Base-by-base conservation (phyloP, 2,888 invertebrate genomes). In the Stegana nigrithorax region DNA sequence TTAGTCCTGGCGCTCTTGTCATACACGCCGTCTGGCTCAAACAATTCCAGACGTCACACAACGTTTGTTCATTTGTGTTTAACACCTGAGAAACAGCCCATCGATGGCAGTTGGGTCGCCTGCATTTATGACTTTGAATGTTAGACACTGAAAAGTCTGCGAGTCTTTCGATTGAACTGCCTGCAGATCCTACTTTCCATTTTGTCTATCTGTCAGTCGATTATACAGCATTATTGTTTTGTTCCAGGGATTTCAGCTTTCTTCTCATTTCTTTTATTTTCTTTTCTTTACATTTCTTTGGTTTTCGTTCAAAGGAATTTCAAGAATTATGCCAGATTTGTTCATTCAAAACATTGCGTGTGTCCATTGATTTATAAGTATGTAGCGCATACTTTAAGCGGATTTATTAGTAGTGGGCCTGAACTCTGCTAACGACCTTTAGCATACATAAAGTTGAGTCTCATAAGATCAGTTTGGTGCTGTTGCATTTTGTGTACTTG, bases 1-100 rank as follows among this genome's bases (percentile, higher is more conserved):
- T 32, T 78, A 76, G 70, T 72, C 75, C 74, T 75, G 77, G 77
- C 75, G 77, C 73, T 76, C 70, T 67, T 69, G 69, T n/a, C n/a
- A 65, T 68, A 62, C 14, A 62, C 63, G 63, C 69, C 67, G 68
- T 70, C 36, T 57, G 56, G 44, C 26, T 59, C 42, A 42, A 59
- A 60, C 63, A 71, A 67, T 75, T 77, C 68, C 10, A 36, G 36
- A 36, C 12, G 36, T n/a, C n/a, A n/a, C n/a, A n/a, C n/a, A 36
- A 36, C 10, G 36, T 36, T 36, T 36, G 45, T 45, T 45, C 19
- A 19, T 47, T 47, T 17, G 39, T 25, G 47, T 47, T 23, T 25
- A 47, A 21, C 47, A 47, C 25, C 23, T 23, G n/a, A 47, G 25
- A 47, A 47, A 47, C 21, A 12, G 21, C 23, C 21, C n/a, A 36